Evolutionary conservation across 2,888 invertebrate genomes (phyloP).

Genomic region (Lomographa bimaculata): DNA sequence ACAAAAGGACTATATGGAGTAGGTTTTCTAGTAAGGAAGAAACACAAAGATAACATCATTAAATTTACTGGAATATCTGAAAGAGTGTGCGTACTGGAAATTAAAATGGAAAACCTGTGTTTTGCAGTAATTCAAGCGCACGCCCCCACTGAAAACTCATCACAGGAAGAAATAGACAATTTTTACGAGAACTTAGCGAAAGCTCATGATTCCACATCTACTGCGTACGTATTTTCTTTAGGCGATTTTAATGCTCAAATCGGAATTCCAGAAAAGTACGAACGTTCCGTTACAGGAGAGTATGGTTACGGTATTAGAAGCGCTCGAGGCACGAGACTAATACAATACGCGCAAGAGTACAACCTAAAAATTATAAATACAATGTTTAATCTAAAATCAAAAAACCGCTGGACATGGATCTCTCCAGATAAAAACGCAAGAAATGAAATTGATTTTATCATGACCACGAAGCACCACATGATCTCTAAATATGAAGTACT

Average conservation of each 20-base stretch:
- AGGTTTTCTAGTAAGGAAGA: slow-evolving; percentile 31
- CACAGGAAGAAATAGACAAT: slow-evolving; percentile 12
- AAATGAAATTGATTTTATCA: slow-evolving; percentile 10
- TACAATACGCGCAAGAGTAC: slow-evolving; percentile 21
- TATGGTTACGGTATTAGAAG: slow-evolving; percentile 19
- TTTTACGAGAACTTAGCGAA: slow-evolving; percentile 11
- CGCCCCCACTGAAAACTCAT: slow-evolving; percentile 29
- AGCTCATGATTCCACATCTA: slow-evolving; percentile 8
- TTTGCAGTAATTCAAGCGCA: slow-evolving; percentile 29
- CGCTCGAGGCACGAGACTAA: slow-evolving; percentile 14
- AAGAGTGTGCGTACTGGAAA: slow-evolving; percentile 33
- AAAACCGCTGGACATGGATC: slow-evolving; percentile 23
- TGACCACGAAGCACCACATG: slow-evolving; percentile 5
- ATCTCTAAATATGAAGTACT: slow-evolving; percentile 7
- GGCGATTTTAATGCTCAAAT: slow-evolving; percentile 22
- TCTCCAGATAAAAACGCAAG: slow-evolving; percentile 18
- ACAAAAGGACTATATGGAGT: slow-evolving; percentile 33
- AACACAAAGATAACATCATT: slow-evolving; percentile 19
- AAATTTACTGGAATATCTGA: too few relatives aligned
- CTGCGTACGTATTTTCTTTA: too few relatives aligned
- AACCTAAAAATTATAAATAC: slow-evolving; percentile 17
- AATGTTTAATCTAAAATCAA: slow-evolving; percentile 19
- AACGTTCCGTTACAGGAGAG: slow-evolving; percentile 6
- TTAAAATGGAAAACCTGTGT: slow-evolving; percentile 21
- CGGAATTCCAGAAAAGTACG: slow-evolving; percentile 6